A percentile compares a stretch with the other conserved stretches of the same genome.
Conservation (phyloP, 1,140 invertebrate genomes). For the Ladona fulva region DNA sequence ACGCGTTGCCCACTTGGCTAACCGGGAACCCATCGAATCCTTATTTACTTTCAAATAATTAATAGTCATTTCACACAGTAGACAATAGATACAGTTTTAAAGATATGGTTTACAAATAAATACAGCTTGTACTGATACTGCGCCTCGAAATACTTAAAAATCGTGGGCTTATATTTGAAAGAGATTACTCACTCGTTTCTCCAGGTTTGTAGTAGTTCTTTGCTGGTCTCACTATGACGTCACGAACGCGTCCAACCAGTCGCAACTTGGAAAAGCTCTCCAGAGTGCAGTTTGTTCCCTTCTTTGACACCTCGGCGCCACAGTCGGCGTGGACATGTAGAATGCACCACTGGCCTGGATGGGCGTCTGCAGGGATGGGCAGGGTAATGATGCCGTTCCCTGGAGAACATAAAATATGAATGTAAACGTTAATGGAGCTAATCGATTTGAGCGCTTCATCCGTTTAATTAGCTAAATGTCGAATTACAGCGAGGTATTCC, state of each 20-base stretch:
- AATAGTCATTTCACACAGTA: too few species aligned
- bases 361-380: constrained; percentile 42
- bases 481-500: too few species aligned
- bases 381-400: constrained; percentile 50
- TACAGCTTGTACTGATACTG: too few species aligned
- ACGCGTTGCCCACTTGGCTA: too few species aligned
- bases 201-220: constrained; percentile 48
- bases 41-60: too few species aligned
- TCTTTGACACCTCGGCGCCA: constrained; percentile 27
- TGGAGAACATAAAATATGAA: constrained; percentile 31
- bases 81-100: too few species aligned
- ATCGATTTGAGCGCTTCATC: too few species aligned
- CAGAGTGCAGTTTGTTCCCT: constrained; percentile 39
- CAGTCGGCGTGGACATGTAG: constrained; percentile 49
- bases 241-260: constrained; percentile 47
- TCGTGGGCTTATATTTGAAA: constrained; percentile 2
- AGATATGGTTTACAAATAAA: too few species aligned
- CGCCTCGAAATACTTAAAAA: too few species aligned
- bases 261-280: constrained; percentile 45
- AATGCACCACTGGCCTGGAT: constrained; percentile 39
- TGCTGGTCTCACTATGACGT: constrained; percentile 49
- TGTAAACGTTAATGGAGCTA: background rate
- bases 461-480: too few species aligned
- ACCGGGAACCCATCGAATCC: too few species aligned
- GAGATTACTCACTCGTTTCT: constrained; percentile 44